These are phyloP conservation scores for Oreotrochilus melanogaster DNA, from an alignment of 2,113 vertebrate species.

Conservation along the genomic window DNA sequence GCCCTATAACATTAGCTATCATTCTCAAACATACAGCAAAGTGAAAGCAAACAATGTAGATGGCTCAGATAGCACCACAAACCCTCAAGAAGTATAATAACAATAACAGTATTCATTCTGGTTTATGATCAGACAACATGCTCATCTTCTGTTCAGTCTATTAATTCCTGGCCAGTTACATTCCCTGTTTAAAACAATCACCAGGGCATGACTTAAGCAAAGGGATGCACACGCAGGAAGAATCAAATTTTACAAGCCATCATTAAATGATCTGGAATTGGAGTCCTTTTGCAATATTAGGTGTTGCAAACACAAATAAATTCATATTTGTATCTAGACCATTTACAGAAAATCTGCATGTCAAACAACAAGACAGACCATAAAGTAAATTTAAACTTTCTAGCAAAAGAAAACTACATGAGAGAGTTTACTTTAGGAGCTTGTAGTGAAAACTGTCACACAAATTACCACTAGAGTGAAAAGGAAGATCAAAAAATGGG, in stretches of 20 bases:
- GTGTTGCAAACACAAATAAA: not conserved
- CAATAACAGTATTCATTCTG: not conserved
- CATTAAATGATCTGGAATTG: not conserved
- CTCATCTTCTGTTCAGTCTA: constrained; percentile 6
- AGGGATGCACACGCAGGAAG: not conserved
- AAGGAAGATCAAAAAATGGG: not conserved
- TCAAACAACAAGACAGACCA: not conserved
- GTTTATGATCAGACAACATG: constrained; percentile 8
- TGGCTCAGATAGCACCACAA: not conserved
- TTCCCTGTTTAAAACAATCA: not conserved
- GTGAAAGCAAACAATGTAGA: constrained; percentile 9
- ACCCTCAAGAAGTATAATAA: not conserved
- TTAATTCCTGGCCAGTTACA: constrained; percentile 27
- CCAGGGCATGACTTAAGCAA: not conserved
- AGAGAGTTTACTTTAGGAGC: not conserved
- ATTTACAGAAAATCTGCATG: not conserved
- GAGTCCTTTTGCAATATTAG: not conserved
- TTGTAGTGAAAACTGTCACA: not conserved
- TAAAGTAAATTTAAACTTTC: not conserved
- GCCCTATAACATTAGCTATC: not conserved
- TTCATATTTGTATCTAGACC: not conserved
- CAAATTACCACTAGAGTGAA: not conserved
- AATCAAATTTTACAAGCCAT: constrained; percentile 5
- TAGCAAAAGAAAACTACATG: not conserved
- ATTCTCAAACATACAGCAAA: not conserved